Evolutionary conservation across 2,888 invertebrate species (phyloP).

Genomic region (Panzeria rudis): DNA sequence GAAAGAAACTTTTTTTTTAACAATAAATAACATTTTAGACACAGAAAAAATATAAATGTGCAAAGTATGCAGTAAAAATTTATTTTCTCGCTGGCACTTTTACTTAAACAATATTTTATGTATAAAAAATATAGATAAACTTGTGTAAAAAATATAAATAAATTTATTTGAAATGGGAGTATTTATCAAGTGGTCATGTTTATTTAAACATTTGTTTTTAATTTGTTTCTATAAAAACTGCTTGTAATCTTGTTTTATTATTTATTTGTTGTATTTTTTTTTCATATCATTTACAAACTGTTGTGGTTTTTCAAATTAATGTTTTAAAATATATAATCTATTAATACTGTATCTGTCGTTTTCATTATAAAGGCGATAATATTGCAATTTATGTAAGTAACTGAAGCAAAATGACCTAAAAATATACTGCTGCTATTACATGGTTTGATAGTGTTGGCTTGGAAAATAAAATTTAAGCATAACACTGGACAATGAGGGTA

Average conservation of each 20-base stretch:
- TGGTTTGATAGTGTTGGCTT: too few relatives aligned
- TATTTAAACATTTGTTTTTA: slow-evolving; percentile 40
- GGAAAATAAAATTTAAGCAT: too few relatives aligned
- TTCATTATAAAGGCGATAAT: slow-evolving; percentile 13
- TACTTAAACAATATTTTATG: not conserved
- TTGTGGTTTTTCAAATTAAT: slow-evolving; percentile 30
- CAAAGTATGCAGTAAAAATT: slow-evolving; percentile 31
- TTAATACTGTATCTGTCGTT: slow-evolving; percentile 17
- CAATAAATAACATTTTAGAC: slow-evolving; percentile 33
- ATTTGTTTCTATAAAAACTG: too few relatives aligned
- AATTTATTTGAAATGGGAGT: slow-evolving; percentile 3
- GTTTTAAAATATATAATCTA: slow-evolving; percentile 21
- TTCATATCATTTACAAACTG: not conserved
- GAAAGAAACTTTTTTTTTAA: slow-evolving; percentile 8
- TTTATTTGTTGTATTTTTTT: too few relatives aligned
- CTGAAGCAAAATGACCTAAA: not conserved
- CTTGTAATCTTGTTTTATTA: too few relatives aligned
- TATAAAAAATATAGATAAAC: not conserved
- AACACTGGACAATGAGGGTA: too few relatives aligned
- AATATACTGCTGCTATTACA: too few relatives aligned
- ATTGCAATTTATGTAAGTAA: slow-evolving; percentile 31
- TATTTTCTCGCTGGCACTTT: slow-evolving; percentile 10
- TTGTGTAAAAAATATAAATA: slow-evolving; percentile 6
- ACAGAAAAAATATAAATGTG: slow-evolving; percentile 19
- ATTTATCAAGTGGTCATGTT: slow-evolving; percentile 30